Conservation (phyloP, 2,113 vertebrate genomes). For the Apus apus region DNA sequence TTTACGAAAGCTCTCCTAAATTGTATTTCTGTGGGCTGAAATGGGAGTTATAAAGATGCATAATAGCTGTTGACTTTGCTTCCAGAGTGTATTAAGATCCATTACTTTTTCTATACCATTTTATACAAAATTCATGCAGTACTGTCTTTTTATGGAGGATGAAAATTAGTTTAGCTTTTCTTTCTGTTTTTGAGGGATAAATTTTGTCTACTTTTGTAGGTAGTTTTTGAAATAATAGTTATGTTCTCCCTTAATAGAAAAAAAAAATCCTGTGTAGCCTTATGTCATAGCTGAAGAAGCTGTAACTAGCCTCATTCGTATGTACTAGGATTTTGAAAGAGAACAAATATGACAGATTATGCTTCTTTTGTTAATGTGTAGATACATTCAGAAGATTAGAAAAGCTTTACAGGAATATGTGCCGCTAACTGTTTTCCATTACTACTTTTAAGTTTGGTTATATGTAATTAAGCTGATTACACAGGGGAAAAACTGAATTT, state of each 20-base stretch:
- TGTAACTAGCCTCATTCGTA: background rate
- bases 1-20: background rate
- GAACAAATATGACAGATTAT: background rate
- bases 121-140: background rate
- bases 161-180: background rate
- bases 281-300: background rate
- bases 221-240: slow-evolving; percentile 9
- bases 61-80: background rate
- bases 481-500: background rate
- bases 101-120: background rate
- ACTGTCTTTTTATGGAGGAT: background rate
- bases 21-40: background rate
- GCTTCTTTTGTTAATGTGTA: background rate
- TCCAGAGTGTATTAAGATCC: background rate
- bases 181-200: background rate
- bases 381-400: background rate
- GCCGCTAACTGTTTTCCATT: background rate
- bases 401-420: background rate
- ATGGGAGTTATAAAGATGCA: background rate
- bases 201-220: background rate
- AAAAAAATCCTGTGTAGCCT: background rate
- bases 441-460: background rate
- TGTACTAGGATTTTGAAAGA: background rate
- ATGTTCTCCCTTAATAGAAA: background rate
- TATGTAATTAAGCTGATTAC: background rate